A percentile compares a stretch with the other conserved stretches of the same genome.
Evolutionary conservation across 2,888 invertebrate genomes (phyloP).

Genomic region (Ashinkailepas kermadecensis): DNA sequence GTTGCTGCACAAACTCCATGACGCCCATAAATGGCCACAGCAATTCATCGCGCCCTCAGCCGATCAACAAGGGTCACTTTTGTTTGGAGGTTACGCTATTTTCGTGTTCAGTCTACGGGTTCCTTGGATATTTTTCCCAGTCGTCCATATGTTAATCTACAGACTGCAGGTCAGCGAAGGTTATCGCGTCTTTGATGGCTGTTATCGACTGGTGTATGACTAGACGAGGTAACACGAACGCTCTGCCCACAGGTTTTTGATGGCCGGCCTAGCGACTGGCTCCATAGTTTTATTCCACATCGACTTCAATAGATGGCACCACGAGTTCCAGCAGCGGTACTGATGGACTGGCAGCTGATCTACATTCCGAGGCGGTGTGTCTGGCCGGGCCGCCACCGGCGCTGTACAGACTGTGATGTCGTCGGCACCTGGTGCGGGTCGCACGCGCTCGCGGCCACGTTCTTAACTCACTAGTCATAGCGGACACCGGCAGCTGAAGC

Average conservation of each 20-base stretch:
- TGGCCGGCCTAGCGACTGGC: slow-evolving; percentile 94
- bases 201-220: too few species aligned
- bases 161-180: too few species aligned
- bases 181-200: too few species aligned
- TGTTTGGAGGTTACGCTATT: too few species aligned
- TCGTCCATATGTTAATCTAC: too few species aligned
- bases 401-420: not conserved
- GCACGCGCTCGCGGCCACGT: not conserved
- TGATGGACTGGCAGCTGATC: slow-evolving; percentile 39
- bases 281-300: slow-evolving; percentile 98
- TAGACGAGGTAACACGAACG: too few species aligned
- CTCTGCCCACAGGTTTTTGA: slow-evolving; percentile 67
- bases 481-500: not conserved
- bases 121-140: too few species aligned
- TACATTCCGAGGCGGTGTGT: not conserved
- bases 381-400: not conserved
- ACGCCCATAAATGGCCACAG: too few species aligned
- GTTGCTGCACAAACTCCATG: too few species aligned
- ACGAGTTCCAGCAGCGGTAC: slow-evolving; percentile 90
- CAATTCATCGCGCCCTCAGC: too few species aligned
- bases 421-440: not conserved
- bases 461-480: slow-evolving; percentile 14
- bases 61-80: too few species aligned
- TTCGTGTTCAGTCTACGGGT: too few species aligned
- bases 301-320: slow-evolving; percentile 98